Evolutionary conservation across 2,888 invertebrate species (phyloP).

Genomic region (Hecatera dysodea): DNA sequence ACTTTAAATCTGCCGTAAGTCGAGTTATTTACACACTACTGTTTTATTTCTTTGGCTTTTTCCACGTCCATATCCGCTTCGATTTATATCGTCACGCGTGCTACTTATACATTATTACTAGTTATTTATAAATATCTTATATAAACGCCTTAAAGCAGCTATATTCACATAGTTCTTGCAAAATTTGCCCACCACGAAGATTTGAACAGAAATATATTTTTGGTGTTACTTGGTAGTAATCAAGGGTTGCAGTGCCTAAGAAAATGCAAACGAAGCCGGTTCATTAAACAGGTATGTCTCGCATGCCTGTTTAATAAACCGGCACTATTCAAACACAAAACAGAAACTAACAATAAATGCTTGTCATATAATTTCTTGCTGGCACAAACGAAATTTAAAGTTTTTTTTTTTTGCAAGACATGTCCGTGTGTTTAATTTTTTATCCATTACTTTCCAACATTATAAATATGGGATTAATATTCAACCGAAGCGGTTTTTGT

Average conservation of each 20-base stretch:
- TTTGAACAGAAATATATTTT: background rate
- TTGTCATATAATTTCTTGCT: background rate
- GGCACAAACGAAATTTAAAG: background rate
- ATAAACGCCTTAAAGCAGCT: constrained; percentile 1
- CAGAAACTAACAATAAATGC: background rate
- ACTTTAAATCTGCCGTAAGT: background rate
- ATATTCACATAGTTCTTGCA: background rate
- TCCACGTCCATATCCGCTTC: constrained; percentile 14
- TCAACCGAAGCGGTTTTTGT: background rate
- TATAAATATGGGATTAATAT: background rate
- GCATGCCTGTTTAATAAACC: background rate
- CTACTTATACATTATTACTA: constrained; percentile 13
- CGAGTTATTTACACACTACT: constrained; percentile 46
- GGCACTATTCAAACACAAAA: background rate
- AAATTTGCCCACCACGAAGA: background rate
- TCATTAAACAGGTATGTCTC: background rate
- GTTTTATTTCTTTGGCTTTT: constrained; percentile 46
- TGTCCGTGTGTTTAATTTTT: background rate
- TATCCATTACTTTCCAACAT: background rate
- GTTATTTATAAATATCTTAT: constrained; percentile 13
- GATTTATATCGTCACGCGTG: constrained; percentile 10
- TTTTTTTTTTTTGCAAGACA: background rate
- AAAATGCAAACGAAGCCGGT: background rate
- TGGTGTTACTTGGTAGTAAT: background rate
- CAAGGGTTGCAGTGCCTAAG: background rate